Percentiles rank a stretch among this genome's conserved stretches.
Evolutionary conservation across 2,113 vertebrate species (phyloP).

Genomic region (Pitta sordida): DNA sequence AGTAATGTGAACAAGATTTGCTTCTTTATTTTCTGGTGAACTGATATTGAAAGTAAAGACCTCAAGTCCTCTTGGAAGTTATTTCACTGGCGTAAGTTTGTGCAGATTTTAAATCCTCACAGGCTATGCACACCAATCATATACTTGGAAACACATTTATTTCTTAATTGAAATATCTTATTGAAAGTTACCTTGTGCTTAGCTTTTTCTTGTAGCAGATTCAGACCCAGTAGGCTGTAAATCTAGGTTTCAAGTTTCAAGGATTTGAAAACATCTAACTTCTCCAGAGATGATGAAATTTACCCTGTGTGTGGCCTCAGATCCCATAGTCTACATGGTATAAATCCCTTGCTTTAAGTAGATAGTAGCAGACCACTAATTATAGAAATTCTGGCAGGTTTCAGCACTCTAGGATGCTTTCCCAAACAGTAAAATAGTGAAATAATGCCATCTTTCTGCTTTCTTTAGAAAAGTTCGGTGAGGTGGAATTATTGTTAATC

Average conservation of each 20-base stretch:
- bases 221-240: neutral
- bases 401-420: neutral
- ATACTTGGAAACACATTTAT: neutral
- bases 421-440: neutral
- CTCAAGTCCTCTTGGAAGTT: neutral
- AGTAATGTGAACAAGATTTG: neutral
- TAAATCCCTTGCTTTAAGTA: neutral
- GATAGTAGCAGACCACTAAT: neutral
- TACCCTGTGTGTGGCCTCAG: neutral
- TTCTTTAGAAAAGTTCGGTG: neutral
- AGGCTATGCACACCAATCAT: neutral
- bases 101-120: neutral
- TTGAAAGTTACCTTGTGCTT: neutral
- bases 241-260: neutral
- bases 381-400: neutral
- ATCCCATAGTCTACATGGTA: neutral
- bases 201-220: neutral
- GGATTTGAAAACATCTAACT: neutral
- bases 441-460: neutral
- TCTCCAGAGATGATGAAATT: neutral
- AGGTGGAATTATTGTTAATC: neutral
- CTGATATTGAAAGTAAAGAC: neutral
- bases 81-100: neutral
- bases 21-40: neutral
- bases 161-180: neutral